These are phyloP conservation scores for Todiramphus chloris DNA, from an alignment of 2,113 vertebrate species.

Conservation along the genomic window DNA sequence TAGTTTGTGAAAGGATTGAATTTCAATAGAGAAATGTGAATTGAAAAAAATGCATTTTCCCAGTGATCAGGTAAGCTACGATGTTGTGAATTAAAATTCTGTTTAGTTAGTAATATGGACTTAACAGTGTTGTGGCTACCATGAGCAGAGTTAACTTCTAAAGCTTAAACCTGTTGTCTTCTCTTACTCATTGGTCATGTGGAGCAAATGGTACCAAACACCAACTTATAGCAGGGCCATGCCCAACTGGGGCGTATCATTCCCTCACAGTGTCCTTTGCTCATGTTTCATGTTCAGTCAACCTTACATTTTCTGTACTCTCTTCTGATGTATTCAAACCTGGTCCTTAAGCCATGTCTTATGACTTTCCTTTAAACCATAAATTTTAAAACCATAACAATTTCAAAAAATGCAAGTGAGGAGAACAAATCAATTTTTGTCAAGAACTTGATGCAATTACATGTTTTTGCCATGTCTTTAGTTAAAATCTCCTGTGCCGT, in stretches of 20 bases:
- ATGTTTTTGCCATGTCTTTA: not conserved
- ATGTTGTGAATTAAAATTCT: not conserved
- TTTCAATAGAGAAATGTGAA: not conserved
- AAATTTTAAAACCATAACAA: not conserved
- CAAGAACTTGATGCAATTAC: not conserved
- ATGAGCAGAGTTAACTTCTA: not conserved
- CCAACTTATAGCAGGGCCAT: not conserved
- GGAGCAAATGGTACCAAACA: not conserved
- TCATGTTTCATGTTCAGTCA: not conserved
- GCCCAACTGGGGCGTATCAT: not conserved
- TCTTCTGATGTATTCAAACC: not conserved
- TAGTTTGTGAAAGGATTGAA: not conserved
- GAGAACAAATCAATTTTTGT: not conserved
- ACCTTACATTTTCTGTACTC: not conserved
- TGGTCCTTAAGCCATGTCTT: not conserved
- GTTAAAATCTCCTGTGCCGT: not conserved
- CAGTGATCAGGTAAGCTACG: not conserved
- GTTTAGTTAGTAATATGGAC: not conserved
- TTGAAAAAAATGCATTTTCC: not conserved
- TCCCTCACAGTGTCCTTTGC: not conserved
- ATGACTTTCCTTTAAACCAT: not conserved
- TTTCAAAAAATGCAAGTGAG: not conserved
- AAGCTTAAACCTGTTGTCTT: not conserved
- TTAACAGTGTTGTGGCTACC: not conserved
- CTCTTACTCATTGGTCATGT: not conserved